Base-by-base conservation (phyloP, 2,797 vertebrate genomes). In the Heteromormyrus szaboi region DNA sequence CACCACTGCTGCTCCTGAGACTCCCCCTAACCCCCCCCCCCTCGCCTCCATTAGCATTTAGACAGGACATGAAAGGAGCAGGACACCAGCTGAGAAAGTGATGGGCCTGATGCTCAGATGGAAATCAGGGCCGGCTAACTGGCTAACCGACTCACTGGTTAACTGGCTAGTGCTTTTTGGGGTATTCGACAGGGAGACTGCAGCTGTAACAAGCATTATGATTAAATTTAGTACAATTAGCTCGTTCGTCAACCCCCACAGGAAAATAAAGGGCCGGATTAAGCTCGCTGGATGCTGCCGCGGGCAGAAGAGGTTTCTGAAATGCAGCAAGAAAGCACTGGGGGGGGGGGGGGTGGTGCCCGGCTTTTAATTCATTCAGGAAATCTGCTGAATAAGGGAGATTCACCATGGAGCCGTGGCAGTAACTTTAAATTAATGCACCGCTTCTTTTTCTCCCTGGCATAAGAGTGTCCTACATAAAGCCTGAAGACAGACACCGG, bases 371-470 rank as follows among this genome's bases (percentile, higher is more conserved):
- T 90, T 91, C 89, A 89, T 89, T 92, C 85, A 48, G 59, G 85
- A 72, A 91, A 89, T 87, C 89, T 91, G 91, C 92, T 92, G 92
- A 92, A 90, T 88, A 91, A 79, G 89, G 90, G 85, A 84, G 90
- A 92, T 90, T 72, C 56, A 85, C 68, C 51, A 79, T 72, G 88
- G 88, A 89, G 85, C 90, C 19, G 90, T 90, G 89, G 90, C 88
- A 89, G 85, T 89, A 85, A 85, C 88, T 62, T 89, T 90, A 89
- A 91, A 89, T 90, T 88, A 92, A 91, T 90, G 90, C 91, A 90
- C 91, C 44, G 51, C 84, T 92, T 90, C 91, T 46, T 89, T 89
- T 87, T 48, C 3, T 44, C 8, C 86, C 87, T 68, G 48, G 79
- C 68, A 84, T 53, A n/a, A 44, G 14, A 62, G 65, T 79, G 91